Evolutionary conservation across 2,888 invertebrate genomes (phyloP).

Genomic region (Orchestes rusci): DNA sequence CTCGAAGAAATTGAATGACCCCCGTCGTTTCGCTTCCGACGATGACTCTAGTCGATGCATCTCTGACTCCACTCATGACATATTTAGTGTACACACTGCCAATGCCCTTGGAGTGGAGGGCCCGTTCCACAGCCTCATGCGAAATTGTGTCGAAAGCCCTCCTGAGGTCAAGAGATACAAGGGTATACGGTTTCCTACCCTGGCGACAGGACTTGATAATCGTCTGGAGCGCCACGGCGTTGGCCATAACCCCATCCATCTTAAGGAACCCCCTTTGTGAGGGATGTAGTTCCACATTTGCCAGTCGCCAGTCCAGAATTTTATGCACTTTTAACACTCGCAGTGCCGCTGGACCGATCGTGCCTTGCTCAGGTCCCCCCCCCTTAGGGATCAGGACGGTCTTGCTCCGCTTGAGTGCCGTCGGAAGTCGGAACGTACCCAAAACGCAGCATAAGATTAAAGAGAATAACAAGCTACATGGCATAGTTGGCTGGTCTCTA

Average conservation of each 20-base stretch:
- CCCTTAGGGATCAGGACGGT: too few relatives aligned
- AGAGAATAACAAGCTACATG: too few relatives aligned
- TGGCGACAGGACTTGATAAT: conserved; percentile 3
- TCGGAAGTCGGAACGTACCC: too few relatives aligned
- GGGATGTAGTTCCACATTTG: too few relatives aligned
- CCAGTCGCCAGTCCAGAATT: too few relatives aligned
- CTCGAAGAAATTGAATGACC: neutral
- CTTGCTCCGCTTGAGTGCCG: too few relatives aligned
- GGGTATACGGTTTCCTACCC: conserved; percentile 6
- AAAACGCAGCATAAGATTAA: too few relatives aligned
- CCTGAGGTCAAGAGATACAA: conserved; percentile 20
- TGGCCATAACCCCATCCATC: conserved; percentile 18
- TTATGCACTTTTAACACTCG: too few relatives aligned
- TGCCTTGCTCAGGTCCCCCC: too few relatives aligned
- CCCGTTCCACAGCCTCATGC: conserved; percentile 19
- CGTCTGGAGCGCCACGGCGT: conserved; percentile 4
- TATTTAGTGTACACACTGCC: neutral
- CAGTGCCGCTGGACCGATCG: too few relatives aligned
- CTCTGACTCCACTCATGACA: conserved; percentile 3
- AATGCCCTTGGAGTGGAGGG: conserved; percentile 12
- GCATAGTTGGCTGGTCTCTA: too few relatives aligned
- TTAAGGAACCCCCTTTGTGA: conserved; percentile 12
- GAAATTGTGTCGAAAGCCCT: conserved; percentile 27
- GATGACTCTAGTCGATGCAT: neutral
- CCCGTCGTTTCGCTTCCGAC: neutral